Evolutionary conservation across 2,888 invertebrate genomes (phyloP).

Genomic region (Coenonympha arcania): DNA sequence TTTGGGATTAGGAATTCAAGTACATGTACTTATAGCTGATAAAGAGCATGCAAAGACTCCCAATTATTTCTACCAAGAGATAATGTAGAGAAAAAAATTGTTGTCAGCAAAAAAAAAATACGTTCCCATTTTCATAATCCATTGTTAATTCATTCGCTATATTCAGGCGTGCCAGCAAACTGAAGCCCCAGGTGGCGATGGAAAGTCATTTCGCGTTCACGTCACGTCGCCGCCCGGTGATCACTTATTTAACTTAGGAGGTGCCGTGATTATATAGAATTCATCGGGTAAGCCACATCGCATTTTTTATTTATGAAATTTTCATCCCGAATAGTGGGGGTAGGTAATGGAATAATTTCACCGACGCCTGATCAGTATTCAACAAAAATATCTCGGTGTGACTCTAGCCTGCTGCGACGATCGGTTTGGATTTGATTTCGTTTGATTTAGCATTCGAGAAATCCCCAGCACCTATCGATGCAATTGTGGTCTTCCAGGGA

Average conservation of each 20-base stretch:
- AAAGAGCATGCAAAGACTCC: no score
- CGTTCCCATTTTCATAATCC: neutral
- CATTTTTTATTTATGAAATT: conserved; percentile 68
- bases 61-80: neutral
- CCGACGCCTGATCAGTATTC: conserved; percentile 60
- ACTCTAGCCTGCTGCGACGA: conserved; percentile 39
- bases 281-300: conserved; percentile 51
- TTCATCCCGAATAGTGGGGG: conserved; percentile 47
- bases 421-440: conserved; percentile 1
- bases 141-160: neutral
- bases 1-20: no score
- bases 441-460: neutral
- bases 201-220: conserved; percentile 41
- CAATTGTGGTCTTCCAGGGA: no score
- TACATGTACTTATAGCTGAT: no score
- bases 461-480: no score
- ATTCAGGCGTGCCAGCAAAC: conserved; percentile 19
- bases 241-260: conserved; percentile 69
- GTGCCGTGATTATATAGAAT: conserved; percentile 67
- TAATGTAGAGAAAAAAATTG: neutral
- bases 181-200: conserved; percentile 42
- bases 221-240: conserved; percentile 64
- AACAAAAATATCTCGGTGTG: conserved; percentile 49
- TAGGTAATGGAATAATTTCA: conserved; percentile 64
- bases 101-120: neutral